phyloP scores from a whole-genome alignment of 2,888 invertebrate species.

The Drymonia ruficornis region DNA sequence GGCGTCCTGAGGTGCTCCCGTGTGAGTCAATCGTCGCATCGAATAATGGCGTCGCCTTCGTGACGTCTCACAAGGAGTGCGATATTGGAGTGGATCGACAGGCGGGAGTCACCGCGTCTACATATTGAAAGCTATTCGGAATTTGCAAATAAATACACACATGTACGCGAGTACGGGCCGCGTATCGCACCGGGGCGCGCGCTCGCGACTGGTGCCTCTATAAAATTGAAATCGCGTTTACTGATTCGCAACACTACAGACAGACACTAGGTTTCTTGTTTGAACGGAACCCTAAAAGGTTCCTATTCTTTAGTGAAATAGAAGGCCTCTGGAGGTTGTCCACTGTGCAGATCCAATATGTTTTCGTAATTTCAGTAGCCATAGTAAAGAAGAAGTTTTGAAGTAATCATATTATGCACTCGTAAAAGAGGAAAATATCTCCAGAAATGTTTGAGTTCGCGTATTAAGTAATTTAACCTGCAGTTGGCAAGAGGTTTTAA shows the following conservation, averaged over 20 bases:
- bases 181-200: slow-evolving; percentile 49
- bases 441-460: slow-evolving; percentile 15
- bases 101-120: slow-evolving; percentile 76
- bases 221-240: slow-evolving; percentile 80
- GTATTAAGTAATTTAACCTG: slow-evolving; percentile 54
- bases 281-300: slow-evolving; percentile 21
- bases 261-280: slow-evolving; percentile 60
- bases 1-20: slow-evolving; percentile 65
- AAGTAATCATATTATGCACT: background rate
- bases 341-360: too few relatives aligned
- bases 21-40: slow-evolving; percentile 73
- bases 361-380: too few relatives aligned
- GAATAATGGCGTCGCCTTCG: slow-evolving; percentile 73
- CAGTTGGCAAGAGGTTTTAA: slow-evolving; percentile 64
- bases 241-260: slow-evolving; percentile 47
- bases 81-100: slow-evolving; percentile 82
- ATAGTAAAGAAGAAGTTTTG: too few relatives aligned
- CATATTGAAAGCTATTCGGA: slow-evolving; percentile 82
- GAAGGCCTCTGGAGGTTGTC: too few relatives aligned
- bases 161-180: slow-evolving; percentile 58
- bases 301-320: background rate
- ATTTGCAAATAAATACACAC: slow-evolving; percentile 83
- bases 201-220: slow-evolving; percentile 64
- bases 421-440: background rate
- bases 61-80: slow-evolving; percentile 73